These are phyloP conservation scores for Athrips mouffetella DNA, from an alignment of 2,888 invertebrate genomes.

Conservation along the genomic window DNA sequence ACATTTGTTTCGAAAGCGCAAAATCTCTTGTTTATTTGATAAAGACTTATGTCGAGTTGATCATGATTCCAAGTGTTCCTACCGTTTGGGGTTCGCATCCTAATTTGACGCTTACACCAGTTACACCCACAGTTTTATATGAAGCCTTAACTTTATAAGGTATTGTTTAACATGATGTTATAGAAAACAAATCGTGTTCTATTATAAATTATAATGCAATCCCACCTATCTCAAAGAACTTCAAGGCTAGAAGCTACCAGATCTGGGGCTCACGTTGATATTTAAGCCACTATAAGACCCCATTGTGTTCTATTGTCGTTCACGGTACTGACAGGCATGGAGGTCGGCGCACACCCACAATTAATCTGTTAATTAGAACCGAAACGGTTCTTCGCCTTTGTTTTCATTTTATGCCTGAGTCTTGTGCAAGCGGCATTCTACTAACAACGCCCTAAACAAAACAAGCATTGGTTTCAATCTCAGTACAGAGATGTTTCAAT, in stretches of 20 bases:
- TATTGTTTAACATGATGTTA: not conserved
- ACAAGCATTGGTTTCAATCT: too few relatives aligned
- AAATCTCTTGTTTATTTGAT: constrained; percentile 46
- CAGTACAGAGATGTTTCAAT: too few relatives aligned
- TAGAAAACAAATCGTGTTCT: not conserved
- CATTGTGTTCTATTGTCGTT: constrained; percentile 64
- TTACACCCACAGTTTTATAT: not conserved
- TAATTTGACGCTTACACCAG: not conserved
- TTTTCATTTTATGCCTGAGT: constrained; percentile 27
- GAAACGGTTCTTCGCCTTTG: constrained; percentile 49
- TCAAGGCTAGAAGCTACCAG: not conserved
- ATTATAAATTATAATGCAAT: not conserved
- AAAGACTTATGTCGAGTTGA: not conserved
- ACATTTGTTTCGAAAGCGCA: constrained; percentile 53
- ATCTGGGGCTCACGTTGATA: not conserved
- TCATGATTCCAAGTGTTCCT: too few relatives aligned
- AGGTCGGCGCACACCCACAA: constrained; percentile 58
- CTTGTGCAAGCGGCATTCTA: constrained; percentile 23
- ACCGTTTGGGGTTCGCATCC: too few relatives aligned
- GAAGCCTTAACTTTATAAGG: too few relatives aligned
- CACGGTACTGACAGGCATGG: constrained; percentile 40
- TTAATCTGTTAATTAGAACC: constrained; percentile 51
- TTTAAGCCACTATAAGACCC: constrained; percentile 46
- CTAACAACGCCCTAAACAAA: too few relatives aligned
- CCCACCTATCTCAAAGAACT: not conserved